These are phyloP conservation scores for Oceanites oceanicus DNA, from an alignment of 2,113 vertebrate species.

Conservation along the genomic window DNA sequence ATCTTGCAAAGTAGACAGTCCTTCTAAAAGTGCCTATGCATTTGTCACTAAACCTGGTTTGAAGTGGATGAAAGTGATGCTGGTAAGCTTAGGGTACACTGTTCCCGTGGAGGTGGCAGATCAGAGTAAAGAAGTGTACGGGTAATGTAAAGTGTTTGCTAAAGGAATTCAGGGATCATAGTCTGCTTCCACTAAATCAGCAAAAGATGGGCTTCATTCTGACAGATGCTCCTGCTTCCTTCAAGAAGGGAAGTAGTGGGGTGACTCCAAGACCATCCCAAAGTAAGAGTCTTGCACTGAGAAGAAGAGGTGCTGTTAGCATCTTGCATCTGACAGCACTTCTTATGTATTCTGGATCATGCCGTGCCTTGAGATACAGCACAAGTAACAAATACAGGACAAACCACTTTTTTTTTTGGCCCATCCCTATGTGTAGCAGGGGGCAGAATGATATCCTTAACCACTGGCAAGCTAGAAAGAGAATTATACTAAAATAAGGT, in stretches of 20 bases:
- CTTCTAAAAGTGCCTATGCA: background rate
- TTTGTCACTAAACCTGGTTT: background rate
- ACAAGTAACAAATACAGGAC: background rate
- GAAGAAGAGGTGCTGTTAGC: background rate
- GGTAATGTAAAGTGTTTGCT: background rate
- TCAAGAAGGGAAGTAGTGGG: background rate
- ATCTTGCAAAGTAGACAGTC: background rate
- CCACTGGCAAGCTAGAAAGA: background rate
- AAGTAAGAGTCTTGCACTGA: background rate
- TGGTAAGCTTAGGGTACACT: background rate
- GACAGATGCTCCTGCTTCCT: background rate
- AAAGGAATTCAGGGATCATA: background rate
- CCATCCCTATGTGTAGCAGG: background rate
- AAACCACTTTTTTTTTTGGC: background rate
- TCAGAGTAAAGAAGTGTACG: background rate
- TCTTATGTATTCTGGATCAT: background rate
- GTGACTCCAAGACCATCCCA: background rate
- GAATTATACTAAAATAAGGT: background rate
- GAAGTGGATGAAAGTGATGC: background rate
- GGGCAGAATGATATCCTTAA: background rate
- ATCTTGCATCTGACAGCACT: background rate
- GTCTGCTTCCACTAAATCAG: background rate
- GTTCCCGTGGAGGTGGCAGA: background rate
- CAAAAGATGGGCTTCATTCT: background rate
- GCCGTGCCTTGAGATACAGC: background rate